Conservation (phyloP, 2,888 invertebrate species). For the Ptycholaimellus sp. region DNA sequence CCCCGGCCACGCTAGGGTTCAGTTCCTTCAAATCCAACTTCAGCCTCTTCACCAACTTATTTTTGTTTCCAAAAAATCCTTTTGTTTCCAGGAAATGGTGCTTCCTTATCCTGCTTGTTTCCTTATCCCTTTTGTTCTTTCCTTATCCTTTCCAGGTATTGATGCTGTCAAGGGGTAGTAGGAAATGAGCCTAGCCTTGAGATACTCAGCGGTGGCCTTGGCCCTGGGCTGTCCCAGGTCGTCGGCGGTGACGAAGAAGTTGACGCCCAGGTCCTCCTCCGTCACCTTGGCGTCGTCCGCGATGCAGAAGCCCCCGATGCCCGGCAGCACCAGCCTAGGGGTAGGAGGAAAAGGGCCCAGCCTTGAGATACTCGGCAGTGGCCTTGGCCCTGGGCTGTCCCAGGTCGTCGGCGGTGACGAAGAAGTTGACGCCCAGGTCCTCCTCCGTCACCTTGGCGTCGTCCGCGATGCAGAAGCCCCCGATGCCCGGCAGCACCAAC, state of each 20-base stretch:
- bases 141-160: neutral
- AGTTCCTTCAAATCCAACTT: conserved; percentile 12
- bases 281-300: conserved; percentile 38
- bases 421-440: conserved; percentile 88
- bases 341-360: no score
- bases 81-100: no score
- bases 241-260: conserved; percentile 67
- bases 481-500: conserved; percentile 59
- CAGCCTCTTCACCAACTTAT: no score
- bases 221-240: conserved; percentile 41
- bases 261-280: conserved; percentile 74
- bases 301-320: conserved; percentile 29
- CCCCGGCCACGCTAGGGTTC: conserved; percentile 16
- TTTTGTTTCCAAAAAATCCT: no score
- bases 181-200: conserved; percentile 26
- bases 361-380: conserved; percentile 24
- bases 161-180: no score
- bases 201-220: conserved; percentile 11
- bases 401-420: conserved; percentile 53
- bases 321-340: conserved; percentile 73
- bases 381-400: conserved; percentile 34
- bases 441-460: conserved; percentile 24
- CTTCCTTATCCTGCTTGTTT: no score
- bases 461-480: conserved; percentile 29
- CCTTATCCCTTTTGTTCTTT: neutral